phyloP scores from a whole-genome alignment of 2,797 vertebrate species.

The Chanos chanos region DNA sequence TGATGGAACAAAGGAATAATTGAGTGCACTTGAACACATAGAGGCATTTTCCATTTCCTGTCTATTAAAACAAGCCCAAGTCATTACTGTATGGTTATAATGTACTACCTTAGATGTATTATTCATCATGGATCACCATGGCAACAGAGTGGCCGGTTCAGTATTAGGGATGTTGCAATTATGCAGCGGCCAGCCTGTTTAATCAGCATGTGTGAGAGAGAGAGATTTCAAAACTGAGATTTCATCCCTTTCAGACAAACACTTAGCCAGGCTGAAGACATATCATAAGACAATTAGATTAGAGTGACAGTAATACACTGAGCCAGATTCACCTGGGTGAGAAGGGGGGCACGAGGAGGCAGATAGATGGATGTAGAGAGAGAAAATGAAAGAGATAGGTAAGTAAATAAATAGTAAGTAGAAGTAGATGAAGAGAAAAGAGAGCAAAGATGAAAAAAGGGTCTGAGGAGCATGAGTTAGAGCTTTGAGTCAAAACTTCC shows the following conservation, averaged over 20 bases:
- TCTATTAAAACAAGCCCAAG: no score
- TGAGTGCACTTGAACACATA: no score
- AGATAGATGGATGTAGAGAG: not conserved
- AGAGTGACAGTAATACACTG: not conserved
- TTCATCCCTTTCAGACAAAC: slow-evolving; percentile 2
- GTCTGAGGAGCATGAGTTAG: not conserved
- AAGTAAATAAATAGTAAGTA: not conserved
- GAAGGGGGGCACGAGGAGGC: not conserved
- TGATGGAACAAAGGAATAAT: no score
- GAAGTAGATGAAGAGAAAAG: not conserved
- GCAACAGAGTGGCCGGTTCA: no score
- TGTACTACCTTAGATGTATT: no score
- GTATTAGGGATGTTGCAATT: no score
- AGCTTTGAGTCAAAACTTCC: no score
- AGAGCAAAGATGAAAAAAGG: not conserved
- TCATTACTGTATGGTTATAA: no score
- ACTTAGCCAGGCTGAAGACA: not conserved
- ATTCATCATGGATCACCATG: no score
- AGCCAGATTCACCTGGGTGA: no score
- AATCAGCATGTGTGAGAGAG: slow-evolving; percentile 12
- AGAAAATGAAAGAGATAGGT: not conserved
- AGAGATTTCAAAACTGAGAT: slow-evolving; percentile 8
- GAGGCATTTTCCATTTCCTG: no score
- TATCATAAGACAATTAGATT: slow-evolving; percentile 13
- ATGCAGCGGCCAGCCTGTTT: no score